Evolutionary conservation across 2,888 invertebrate genomes (phyloP).

Genomic region (Meteorus colon): DNA sequence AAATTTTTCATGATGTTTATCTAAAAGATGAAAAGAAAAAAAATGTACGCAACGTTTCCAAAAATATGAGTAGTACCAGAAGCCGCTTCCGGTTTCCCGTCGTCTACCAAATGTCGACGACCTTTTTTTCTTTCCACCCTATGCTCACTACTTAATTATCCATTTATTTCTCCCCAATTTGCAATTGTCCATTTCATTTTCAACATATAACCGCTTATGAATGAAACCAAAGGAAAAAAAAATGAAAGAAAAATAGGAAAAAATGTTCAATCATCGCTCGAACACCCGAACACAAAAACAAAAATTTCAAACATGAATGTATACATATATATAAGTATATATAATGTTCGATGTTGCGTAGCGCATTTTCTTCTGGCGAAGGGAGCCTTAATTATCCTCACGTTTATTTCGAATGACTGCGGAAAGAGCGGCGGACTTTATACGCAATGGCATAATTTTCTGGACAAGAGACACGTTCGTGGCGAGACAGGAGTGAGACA

Average conservation of each 20-base stretch:
- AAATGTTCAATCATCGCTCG: conserved; percentile 18
- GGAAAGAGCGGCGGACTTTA: conserved; percentile 27
- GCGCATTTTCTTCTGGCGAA: conserved; percentile 7
- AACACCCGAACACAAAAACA: conserved; percentile 29
- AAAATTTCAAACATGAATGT: background rate
- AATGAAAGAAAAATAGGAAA: conserved; percentile 19
- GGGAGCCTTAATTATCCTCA: conserved; percentile 56
- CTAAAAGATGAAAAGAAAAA: conserved; percentile 2
- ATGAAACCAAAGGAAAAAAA: background rate
- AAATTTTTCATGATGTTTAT: conserved; percentile 24
- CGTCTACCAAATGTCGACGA: conserved; percentile 26
- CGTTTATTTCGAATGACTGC: conserved; percentile 59
- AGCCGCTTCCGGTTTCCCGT: conserved; percentile 37
- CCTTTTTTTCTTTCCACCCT: conserved; percentile 32
- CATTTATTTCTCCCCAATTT: conserved; percentile 19
- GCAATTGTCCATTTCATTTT: conserved; percentile 15
- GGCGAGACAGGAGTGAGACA: conserved; percentile 23
- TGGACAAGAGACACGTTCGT: conserved; percentile 43
- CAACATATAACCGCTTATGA: background rate
- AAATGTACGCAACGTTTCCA: background rate
- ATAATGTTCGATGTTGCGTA: conserved; percentile 38
- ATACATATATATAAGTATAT: conserved; percentile 20
- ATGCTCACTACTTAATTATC: conserved; percentile 29
- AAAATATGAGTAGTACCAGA: conserved; percentile 17
- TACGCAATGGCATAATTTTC: conserved; percentile 52